phyloP scores from a whole-genome alignment of 1,140 invertebrate species.

The Penaeus japonicus region DNA sequence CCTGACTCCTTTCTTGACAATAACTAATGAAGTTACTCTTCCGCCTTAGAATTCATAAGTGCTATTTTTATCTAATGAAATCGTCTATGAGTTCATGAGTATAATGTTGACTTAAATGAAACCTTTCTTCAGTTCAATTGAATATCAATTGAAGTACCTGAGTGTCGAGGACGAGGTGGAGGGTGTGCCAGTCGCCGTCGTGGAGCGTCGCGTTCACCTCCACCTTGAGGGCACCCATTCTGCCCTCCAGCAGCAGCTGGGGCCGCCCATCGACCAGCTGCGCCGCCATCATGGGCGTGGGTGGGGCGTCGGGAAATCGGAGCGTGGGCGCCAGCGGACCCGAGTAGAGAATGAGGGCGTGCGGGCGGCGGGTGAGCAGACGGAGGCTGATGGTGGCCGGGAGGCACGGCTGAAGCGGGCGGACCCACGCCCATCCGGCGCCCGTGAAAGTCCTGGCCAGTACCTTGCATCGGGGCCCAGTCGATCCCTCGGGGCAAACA shows the following conservation, averaged over 20 bases:
- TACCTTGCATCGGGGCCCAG: constrained; percentile 26
- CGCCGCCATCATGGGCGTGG: constrained; percentile 21
- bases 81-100: too few species aligned
- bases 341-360: constrained; percentile 32
- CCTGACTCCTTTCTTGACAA: too few species aligned
- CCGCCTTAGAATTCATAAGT: too few species aligned
- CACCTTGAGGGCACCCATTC: not conserved
- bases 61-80: too few species aligned
- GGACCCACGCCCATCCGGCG: constrained; percentile 28
- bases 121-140: too few species aligned
- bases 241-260: constrained; percentile 27
- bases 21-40: too few species aligned
- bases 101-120: not conserved
- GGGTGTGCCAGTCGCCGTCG: constrained; percentile 27
- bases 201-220: constrained; percentile 9
- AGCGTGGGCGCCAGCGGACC: constrained; percentile 19
- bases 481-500: constrained; percentile 23
- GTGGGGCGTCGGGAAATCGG: not conserved
- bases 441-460: constrained; percentile 16
- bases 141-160: not conserved
- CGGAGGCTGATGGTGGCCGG: constrained; percentile 23
- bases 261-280: constrained; percentile 22
- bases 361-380: constrained; percentile 25
- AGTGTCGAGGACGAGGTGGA: constrained; percentile 3
- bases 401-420: constrained; percentile 8